Base-by-base conservation (phyloP, 37 sponge, comb jelly and placozoan species). In the Crambe crambe region DNA sequence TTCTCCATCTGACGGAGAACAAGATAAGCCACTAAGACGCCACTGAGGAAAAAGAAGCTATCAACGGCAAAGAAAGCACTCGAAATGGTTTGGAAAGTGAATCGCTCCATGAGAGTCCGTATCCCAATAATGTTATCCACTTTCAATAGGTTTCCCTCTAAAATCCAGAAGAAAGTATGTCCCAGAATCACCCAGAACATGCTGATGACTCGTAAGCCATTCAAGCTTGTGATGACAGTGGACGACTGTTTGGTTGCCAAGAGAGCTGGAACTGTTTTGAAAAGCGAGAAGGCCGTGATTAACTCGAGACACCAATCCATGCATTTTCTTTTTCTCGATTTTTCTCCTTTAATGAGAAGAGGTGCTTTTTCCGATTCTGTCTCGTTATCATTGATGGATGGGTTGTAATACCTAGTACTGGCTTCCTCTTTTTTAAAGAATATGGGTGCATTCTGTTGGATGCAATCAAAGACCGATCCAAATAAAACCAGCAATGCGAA, bases 171-270 rank as follows among this genome's bases (percentile, higher is more conserved):
- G 56, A 67, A 47, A 47, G 76, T 47, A 42, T 95, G 96, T 20
- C 93, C 70, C 0, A 89, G 29, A 12, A 95, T 92, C 25, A 92
- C 90, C 93, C 96, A 95, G 47, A 82, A 86, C 88, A 95, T 89
- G 58, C 94, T 92, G 35, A 95, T 86, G 40, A 87, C 84, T 12
- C 96, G 86, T 20, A 95, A 64, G 0, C 93, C 93, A 61, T 95
- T 89, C 27, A 92, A 56, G 40, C 90, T 77, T 15, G 82, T 77
- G 44, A 95, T 89, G 39, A 88, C 89, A 61, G 54, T 22, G 9
- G 91, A 75, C 3, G 91, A 70, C 31, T 85, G 88, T 1, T 74
- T 44, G 22, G 91, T 94, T n/a, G 86, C 60, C 51, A 94, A 36
- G 42, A 93, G 59, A 30, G 61, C 31, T 10, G 80, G 75, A 6